phyloP scores from a whole-genome alignment of 2,113 vertebrate genomes.

The Cyprinus carpio region DNA sequence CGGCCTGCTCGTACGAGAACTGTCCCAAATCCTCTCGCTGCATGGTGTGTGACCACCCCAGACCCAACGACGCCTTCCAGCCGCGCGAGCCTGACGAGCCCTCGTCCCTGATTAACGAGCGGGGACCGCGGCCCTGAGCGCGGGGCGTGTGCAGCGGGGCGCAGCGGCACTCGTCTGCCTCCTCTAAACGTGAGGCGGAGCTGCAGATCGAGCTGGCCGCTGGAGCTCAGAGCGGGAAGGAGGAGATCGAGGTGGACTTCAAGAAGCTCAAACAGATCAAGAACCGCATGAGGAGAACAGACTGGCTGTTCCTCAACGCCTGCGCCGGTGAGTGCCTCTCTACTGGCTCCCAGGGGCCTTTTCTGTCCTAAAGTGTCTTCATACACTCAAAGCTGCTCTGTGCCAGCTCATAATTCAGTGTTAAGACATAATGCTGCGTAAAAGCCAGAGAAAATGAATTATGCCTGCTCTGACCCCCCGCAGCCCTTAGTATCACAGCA shows the following conservation, averaged over 20 bases:
- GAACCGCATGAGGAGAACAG: conserved; percentile 96
- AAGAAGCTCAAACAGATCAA: conserved; percentile 98
- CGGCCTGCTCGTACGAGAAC: conserved; percentile 92
- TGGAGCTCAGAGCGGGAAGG: conserved; percentile 89
- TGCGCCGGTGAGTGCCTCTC: conserved; percentile 88
- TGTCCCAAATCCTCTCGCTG: conserved; percentile 92
- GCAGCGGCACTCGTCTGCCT: conserved; percentile 86
- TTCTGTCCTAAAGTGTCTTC: no score
- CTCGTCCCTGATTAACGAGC: conserved; percentile 81
- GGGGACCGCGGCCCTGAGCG: conserved; percentile 71
- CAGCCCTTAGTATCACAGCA: no score
- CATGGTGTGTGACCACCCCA: conserved; percentile 93
- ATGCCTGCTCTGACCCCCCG: no score
- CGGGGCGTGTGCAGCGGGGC: conserved; percentile 67
- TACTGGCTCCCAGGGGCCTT: not conserved
- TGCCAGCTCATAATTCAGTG: no score
- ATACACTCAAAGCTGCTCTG: no score
- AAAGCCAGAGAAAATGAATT: no score
- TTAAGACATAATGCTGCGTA: no score
- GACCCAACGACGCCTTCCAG: conserved; percentile 76
- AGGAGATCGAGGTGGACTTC: conserved; percentile 92
- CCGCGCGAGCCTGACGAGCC: conserved; percentile 71
- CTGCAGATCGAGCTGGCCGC: conserved; percentile 86
- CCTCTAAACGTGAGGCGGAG: conserved; percentile 83
- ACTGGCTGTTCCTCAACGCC: conserved; percentile 97